These are phyloP conservation scores for Carabus problematicus DNA, from an alignment of 2,888 invertebrate genomes.

Conservation along the genomic window DNA sequence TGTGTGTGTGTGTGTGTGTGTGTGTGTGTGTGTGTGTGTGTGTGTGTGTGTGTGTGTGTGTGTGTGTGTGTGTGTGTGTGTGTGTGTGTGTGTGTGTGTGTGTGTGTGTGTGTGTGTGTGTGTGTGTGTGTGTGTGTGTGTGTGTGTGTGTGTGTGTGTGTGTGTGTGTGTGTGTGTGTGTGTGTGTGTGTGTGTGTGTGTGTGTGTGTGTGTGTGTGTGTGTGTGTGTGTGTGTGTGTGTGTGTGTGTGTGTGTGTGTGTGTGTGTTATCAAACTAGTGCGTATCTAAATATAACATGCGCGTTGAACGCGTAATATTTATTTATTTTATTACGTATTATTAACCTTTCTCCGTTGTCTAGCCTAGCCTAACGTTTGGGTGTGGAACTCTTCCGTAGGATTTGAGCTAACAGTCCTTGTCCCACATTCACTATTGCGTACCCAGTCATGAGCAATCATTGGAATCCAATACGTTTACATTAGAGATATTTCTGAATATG, in stretches of 20 bases:
- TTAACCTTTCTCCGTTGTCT: constrained; percentile 18
- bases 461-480: no score
- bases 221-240: constrained; percentile 2
- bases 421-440: constrained; percentile 8
- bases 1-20: background rate
- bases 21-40: background rate
- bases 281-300: constrained; percentile 5
- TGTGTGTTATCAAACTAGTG: background rate
- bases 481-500: no score
- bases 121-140: background rate
- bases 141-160: background rate
- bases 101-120: background rate
- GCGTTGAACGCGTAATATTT: background rate
- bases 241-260: background rate
- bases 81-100: background rate
- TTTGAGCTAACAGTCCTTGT: constrained; percentile 17
- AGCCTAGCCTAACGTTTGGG: constrained; percentile 8
- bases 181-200: background rate
- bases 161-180: background rate
- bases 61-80: constrained; percentile 4
- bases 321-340: constrained; percentile 17
- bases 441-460: no score
- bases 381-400: constrained; percentile 16
- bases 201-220: constrained; percentile 1
- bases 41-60: background rate